Evolutionary conservation across 1,140 invertebrate species (phyloP), one percentile per base, ranked within the genome.

Genomic region (Cherax quadricarinatus): DNA sequence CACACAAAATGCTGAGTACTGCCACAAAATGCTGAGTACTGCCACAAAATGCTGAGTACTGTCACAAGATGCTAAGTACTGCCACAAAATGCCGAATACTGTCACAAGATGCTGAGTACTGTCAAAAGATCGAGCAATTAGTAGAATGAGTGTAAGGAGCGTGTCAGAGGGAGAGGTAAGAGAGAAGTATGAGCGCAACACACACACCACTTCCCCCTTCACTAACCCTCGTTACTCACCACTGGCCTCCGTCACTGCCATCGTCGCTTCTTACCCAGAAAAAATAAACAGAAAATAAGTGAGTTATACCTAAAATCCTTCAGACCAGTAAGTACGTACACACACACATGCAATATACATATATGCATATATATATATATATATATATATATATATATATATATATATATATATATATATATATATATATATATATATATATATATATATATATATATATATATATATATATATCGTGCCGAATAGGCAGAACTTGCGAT

Each of bases 241-340:
- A n/a, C n/a, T 75, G 6, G 70, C 24, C 70, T 30, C n/a, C 70
- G 70, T 24, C 9, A 75, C 24, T n/a, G 24, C 9, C 24, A 30
- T 12, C 24, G 24, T 21, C 70, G 10, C 24, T 24, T 75, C 70
- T 75, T 75, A 21, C 24, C 14, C 4, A 75, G 21, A 30, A 75
- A 73, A 75, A 75, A 30, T 75, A 75, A 75, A 30, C 6, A 75
- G 24, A 30, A 75, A 30, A 30, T 30, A 24, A 16, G 21, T 75
- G n/a, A 75, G 70, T 75, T 57, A 82, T 82, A 18, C 57, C 21
- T 57, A 82, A 12, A 57, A 57, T 57, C 41, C 57, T 82, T 57
- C 41, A 82, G 49, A 82, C 49, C 53, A 57, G 18, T 21, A 66
- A 66, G 18, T 18, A 66, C 14, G 18, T 16, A 66, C 3, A 66